Percentiles rank a stretch among this genome's conserved stretches.
These are phyloP conservation scores for Lagorchestes hirsutus DNA, from an alignment of 2,797 vertebrate genomes.

Conservation along the genomic window DNA sequence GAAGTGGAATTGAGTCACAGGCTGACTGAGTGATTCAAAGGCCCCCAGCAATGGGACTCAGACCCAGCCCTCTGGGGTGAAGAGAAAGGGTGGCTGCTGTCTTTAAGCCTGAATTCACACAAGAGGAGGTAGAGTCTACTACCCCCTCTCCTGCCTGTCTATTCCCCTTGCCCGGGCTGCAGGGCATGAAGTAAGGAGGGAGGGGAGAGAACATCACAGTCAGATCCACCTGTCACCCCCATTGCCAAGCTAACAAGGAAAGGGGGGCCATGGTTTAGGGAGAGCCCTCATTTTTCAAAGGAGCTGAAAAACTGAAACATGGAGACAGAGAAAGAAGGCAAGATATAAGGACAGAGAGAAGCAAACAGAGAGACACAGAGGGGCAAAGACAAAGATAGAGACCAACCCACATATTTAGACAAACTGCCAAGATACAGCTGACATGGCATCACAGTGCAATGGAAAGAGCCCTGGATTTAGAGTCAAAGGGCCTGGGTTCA, in stretches of 20 bases:
- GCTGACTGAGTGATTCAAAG: neutral
- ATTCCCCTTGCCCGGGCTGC: conserved; percentile 79
- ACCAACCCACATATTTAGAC: neutral
- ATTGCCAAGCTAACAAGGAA: conserved; percentile 71
- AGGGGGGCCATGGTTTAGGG: conserved; percentile 71
- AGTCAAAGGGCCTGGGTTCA: neutral
- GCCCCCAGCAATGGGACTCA: conserved; percentile 37
- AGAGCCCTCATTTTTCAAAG: neutral
- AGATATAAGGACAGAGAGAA: conserved; percentile 18
- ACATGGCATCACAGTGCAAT: neutral
- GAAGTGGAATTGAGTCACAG: conserved; percentile 1
- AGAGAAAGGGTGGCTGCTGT: conserved; percentile 40
- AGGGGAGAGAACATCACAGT: conserved; percentile 78
- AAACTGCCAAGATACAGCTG: neutral
- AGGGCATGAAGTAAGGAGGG: conserved; percentile 82
- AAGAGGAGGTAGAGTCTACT: conserved; percentile 76
- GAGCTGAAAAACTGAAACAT: neutral
- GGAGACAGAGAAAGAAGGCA: conserved; percentile 50
- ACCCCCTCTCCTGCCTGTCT: conserved; percentile 75
- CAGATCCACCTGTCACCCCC: conserved; percentile 82
- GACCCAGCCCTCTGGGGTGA: neutral
- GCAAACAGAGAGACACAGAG: neutral
- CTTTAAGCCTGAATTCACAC: conserved; percentile 55
- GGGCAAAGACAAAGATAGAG: neutral
- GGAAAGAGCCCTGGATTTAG: neutral